A percentile compares a stretch with the other conserved stretches of the same genome.
Evolutionary conservation across 1,140 invertebrate genomes (phyloP).

Genomic region (Amyelois transitella): DNA sequence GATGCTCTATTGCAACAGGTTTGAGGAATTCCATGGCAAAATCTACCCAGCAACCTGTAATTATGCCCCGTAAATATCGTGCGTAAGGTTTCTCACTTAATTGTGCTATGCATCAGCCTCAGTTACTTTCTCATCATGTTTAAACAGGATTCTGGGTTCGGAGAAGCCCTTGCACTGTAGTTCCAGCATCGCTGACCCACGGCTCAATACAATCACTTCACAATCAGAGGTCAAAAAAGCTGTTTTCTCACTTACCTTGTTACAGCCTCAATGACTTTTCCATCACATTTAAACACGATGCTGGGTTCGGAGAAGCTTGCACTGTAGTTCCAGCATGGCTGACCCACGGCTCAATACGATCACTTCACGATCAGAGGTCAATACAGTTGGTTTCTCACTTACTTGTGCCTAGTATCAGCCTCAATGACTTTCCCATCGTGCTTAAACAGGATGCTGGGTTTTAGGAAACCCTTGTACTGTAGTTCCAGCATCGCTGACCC

Average conservation of each 20-base stretch:
- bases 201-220: conserved; percentile 83
- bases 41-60: too few relatives aligned
- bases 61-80: too few relatives aligned
- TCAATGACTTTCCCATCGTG: conserved; percentile 89
- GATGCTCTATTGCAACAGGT: too few relatives aligned
- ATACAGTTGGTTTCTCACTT: too few relatives aligned
- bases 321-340: conserved; percentile 95
- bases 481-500: conserved; percentile 96
- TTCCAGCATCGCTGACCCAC: conserved; percentile 96
- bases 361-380: conserved; percentile 79
- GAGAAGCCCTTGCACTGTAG: conserved; percentile 94
- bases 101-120: conserved; percentile 87
- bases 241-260: conserved; percentile 81
- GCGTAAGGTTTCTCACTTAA: too few relatives aligned
- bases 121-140: conserved; percentile 88
- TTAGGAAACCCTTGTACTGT: conserved; percentile 94
- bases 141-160: conserved; percentile 92
- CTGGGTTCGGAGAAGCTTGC: conserved; percentile 96
- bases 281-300: conserved; percentile 91
- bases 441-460: conserved; percentile 92
- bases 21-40: too few relatives aligned
- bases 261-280: conserved; percentile 85
- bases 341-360: conserved; percentile 89
- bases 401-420: conserved; percentile 86
- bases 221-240: too few relatives aligned